Conservation (phyloP, 1,140 invertebrate genomes). For the Conus betulinus region DNA sequence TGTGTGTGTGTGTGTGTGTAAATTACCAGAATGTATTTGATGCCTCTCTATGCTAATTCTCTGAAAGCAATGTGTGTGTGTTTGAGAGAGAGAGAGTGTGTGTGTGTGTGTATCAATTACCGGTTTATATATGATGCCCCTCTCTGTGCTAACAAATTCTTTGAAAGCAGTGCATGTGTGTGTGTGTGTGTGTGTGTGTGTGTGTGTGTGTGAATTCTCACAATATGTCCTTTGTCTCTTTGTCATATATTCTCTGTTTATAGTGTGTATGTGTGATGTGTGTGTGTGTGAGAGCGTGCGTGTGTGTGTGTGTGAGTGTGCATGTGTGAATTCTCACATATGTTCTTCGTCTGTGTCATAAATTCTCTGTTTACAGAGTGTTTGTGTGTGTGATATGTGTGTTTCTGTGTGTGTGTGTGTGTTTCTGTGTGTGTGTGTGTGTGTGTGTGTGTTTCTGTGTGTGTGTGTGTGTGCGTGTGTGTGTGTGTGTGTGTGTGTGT, state of each 20-base stretch:
- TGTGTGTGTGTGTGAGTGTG: not conserved
- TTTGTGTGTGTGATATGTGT: not conserved
- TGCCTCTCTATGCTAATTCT: not conserved
- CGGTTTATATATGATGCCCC: no score
- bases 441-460: no score
- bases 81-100: no score
- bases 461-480: no score
- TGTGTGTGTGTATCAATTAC: no score
- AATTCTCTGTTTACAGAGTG: not conserved
- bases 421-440: not conserved
- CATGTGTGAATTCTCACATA: not conserved
- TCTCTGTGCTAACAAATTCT: no score
- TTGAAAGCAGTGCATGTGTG: no score
- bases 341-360: not conserved
- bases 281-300: not conserved
- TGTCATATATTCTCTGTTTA: not conserved
- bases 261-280: not conserved
- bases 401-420: not conserved
- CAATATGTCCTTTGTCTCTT: not conserved
- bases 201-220: not conserved
- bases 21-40: not conserved
- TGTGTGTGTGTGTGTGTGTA: not conserved
- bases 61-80: no score
- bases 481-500: no score
- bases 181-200: no score